These are phyloP conservation scores for Thomomys bottae DNA, from an alignment of 2,113 vertebrate genomes.

Conservation along the genomic window DNA sequence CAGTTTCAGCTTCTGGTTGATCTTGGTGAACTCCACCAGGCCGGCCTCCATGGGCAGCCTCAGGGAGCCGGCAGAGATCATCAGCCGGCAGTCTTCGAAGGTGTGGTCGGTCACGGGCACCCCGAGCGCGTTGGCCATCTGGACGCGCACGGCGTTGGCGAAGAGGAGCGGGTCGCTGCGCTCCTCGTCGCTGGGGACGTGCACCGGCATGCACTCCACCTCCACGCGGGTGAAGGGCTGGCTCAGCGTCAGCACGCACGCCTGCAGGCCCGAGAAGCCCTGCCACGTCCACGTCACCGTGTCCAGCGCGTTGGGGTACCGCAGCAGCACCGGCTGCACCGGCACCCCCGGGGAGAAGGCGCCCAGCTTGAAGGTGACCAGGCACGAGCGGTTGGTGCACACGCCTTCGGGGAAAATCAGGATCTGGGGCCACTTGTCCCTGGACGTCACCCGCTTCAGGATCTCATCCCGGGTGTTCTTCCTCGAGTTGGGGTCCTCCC, in stretches of 20 bases:
- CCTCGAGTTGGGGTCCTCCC: slow-evolving; percentile 91
- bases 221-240: slow-evolving; percentile 92
- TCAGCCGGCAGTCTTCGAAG: slow-evolving; percentile 93
- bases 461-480: slow-evolving; percentile 92
- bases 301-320: slow-evolving; percentile 93
- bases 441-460: slow-evolving; percentile 87
- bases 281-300: slow-evolving; percentile 97
- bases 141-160: slow-evolving; percentile 87
- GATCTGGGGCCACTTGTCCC: slow-evolving; percentile 92
- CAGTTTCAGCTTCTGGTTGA: slow-evolving; percentile 94
- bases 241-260: slow-evolving; percentile 89
- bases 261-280: slow-evolving; percentile 87
- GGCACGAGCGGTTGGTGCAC: slow-evolving; percentile 93
- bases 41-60: slow-evolving; percentile 95
- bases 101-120: slow-evolving; percentile 94
- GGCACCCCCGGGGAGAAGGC: slow-evolving; percentile 92
- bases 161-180: slow-evolving; percentile 89
- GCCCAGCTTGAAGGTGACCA: slow-evolving; percentile 95
- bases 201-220: slow-evolving; percentile 93
- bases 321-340: slow-evolving; percentile 92
- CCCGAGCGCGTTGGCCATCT: slow-evolving; percentile 92
- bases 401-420: slow-evolving; percentile 97
- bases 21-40: slow-evolving; percentile 96
- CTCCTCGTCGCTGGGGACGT: slow-evolving; percentile 90
- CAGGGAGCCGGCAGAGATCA: slow-evolving; percentile 93